Evolutionary conservation across 2,113 vertebrate species (phyloP), one percentile per base, ranked within the genome.

Genomic region (Struthidea cinerea): DNA sequence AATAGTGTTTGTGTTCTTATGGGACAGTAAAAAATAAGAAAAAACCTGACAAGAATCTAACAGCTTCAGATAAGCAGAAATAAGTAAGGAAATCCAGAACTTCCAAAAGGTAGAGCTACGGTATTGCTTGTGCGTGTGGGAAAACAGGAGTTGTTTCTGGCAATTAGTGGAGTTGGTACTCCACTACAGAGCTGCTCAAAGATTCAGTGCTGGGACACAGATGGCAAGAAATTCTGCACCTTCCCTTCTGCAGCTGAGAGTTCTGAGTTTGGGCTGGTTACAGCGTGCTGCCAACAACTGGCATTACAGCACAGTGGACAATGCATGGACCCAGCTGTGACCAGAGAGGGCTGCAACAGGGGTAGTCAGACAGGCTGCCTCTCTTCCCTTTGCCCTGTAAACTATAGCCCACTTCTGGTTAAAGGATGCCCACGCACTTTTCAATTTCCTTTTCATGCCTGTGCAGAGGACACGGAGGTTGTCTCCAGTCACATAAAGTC

Each of bases 301-400:
- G 42, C 47, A 10, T 23, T 50, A 15, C 1, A 52, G 52, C 11
- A 24, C 32, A 44, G 35, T 16, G 42, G 46, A 4, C 37, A 55
- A 12, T 0, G 0, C n/a, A 1, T 1, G 3, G 14, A 42, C 33
- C n/a, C 24, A 21, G 18, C 13, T 32, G 42, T 8, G 41, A 53
- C 21, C 60, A 63, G 21, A 74, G 16, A 13, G 24, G 16, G 7
- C 10, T 47, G 20, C 9, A 39, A 70, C 3, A 3, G 5, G 32
- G 26, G 8, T 7, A 35, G 32, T 20, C n/a, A 52, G 21, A n/a
- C 23, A 24, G 12, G 4, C 1, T 30, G 35, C 18, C 17, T 8
- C 53, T 55, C 76, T 47, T 26, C 44, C 44, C 17, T 70, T 70
- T n/a, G 22, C 13, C 33, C 57, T 16, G 11, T 6, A 50, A 82